These are phyloP conservation scores for Globicephala melas DNA, from an alignment of 2,113 vertebrate species.

Conservation along the genomic window DNA sequence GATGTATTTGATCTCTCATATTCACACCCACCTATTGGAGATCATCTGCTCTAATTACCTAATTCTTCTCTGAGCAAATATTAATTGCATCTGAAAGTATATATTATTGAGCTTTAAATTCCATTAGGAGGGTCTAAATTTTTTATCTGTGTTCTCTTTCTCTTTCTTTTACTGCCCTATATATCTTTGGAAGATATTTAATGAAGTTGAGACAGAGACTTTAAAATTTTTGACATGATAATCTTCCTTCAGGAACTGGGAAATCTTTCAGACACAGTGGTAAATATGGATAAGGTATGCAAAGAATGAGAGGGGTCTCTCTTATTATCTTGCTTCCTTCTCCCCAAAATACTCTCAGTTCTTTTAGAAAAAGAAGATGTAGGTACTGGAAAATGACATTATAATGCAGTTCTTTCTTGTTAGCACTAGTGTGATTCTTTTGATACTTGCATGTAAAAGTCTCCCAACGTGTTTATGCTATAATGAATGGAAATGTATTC, in stretches of 20 bases:
- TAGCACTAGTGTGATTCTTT: slow-evolving; percentile 50
- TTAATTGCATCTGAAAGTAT: slow-evolving; percentile 5
- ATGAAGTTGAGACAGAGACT: slow-evolving; percentile 39
- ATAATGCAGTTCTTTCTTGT: slow-evolving; percentile 57
- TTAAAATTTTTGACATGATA: not conserved
- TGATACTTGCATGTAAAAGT: slow-evolving; percentile 58
- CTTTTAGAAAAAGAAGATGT: slow-evolving; percentile 27
- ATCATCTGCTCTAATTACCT: slow-evolving; percentile 11
- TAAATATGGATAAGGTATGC: not conserved
- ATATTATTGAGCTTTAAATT: not conserved
- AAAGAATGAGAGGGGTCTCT: not conserved
- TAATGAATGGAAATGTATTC: slow-evolving; percentile 73
- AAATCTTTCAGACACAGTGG: not conserved
- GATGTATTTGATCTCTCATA: not conserved
- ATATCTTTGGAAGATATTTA: slow-evolving; percentile 6
- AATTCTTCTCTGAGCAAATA: slow-evolving; percentile 39
- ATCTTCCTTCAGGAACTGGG: not conserved
- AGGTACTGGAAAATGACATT: slow-evolving; percentile 50
- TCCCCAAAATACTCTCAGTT: not conserved
- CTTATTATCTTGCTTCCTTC: not conserved
- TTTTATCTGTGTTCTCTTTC: slow-evolving; percentile 14
- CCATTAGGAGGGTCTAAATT: not conserved
- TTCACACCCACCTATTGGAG: not conserved
- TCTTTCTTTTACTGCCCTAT: not conserved
- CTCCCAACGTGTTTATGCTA: slow-evolving; percentile 53